phyloP scores from a whole-genome alignment of 1,140 invertebrate species.

The Thaumatotibia leucotreta region DNA sequence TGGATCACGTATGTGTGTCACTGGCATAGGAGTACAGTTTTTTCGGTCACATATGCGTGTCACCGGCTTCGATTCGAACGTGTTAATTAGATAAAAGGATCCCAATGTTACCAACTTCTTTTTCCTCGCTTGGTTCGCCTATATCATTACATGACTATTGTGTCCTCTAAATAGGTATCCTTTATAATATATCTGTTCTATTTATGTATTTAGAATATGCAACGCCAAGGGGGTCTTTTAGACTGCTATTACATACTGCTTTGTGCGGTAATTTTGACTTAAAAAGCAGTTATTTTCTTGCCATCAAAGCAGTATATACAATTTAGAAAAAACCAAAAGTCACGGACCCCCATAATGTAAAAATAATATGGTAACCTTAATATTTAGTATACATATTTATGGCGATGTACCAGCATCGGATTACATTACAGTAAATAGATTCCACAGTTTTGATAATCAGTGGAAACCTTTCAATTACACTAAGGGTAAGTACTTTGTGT shows the following conservation, averaged over 20 bases:
- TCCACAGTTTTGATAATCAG: neutral
- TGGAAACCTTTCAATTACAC: neutral
- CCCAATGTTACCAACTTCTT: too few species aligned
- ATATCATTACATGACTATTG: neutral
- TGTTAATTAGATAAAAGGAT: too few species aligned
- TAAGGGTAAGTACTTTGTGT: neutral
- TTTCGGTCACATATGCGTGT: too few species aligned
- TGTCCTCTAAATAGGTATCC: conserved; percentile 5
- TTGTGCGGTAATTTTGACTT: neutral
- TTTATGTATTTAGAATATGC: conserved; percentile 14
- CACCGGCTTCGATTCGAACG: too few species aligned
- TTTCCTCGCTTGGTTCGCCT: neutral
- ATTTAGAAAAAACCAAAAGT: neutral
- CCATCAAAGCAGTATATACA: neutral
- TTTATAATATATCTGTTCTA: conserved; percentile 14
- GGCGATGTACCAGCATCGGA: conserved; percentile 1
- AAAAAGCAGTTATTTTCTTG: neutral
- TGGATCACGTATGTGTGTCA: too few species aligned
- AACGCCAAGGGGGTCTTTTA: neutral
- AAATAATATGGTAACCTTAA: conserved; percentile 5
- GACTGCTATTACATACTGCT: neutral
- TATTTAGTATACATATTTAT: neutral
- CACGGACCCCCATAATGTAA: neutral
- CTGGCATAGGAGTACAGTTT: too few species aligned
- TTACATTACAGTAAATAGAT: neutral